Evolutionary conservation across 2,888 invertebrate species (phyloP), one percentile per base, ranked within the genome.

Genomic region (Myopa testacea): DNA sequence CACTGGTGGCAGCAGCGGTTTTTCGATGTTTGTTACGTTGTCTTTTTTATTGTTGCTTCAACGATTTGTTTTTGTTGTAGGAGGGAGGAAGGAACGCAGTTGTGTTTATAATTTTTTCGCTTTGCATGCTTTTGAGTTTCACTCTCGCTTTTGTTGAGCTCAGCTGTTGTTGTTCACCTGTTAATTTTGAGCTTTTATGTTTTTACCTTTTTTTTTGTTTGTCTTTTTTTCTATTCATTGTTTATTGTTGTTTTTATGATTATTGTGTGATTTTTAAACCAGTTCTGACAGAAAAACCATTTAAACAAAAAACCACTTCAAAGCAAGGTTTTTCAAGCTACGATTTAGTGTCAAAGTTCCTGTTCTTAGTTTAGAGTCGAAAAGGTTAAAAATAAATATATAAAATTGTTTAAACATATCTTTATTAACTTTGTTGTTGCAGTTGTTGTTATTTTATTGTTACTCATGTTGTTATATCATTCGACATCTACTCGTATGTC

Each of bases 201-300:
- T 19, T 62, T 8, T 69, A 8, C 16, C n/a, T 40, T 1, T 52
- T 7, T 55, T 19, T 55, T 55, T 63, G 16, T 26, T 14, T 45
- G 12, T 45, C 40, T 63, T 72, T 72, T 8, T 69, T n/a, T 69
- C 4, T 45, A 16, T 69, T 40, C 38, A 45, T 69, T 34, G 69
- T 26, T 26, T 38, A 40, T 69, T 40, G 69, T 45, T 69, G 8
- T 62, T 62, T 62, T 62, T 16, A 40, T 40, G 10, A 6, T 69
- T 69, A 45, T n/a, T 45, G 19, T 45, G 8, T 10, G 50, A 16
- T 38, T 12, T 26, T 26, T 26, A 26, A 26, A 26, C 26, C 26
- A 26, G 2, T 1, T 26, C 26, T 26, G 26, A 26, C 26, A 26
- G 26, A 26, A 26, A 26, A 26, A 26, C 26, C 26, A 26, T 26